Conservation (phyloP, 2,113 vertebrate genomes). For the Quiscalus mexicanus region DNA sequence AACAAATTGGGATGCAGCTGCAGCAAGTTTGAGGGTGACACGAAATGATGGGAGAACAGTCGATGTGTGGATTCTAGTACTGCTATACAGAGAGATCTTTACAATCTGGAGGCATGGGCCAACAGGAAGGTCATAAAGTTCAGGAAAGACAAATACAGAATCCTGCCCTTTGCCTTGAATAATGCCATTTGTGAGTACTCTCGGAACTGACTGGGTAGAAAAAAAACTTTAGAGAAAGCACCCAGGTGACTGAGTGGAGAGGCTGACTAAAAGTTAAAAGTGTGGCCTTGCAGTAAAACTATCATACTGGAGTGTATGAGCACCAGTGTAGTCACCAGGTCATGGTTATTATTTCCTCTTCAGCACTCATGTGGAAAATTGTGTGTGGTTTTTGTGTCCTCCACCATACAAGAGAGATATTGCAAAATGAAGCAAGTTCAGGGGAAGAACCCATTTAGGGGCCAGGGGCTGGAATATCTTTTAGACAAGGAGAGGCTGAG, state of each 20-base stretch:
- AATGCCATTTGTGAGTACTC: background rate
- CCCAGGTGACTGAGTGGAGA: background rate
- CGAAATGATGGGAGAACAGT: background rate
- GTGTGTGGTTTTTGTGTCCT: background rate
- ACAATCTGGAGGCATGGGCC: background rate
- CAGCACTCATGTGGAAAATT: background rate
- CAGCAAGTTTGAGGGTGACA: background rate
- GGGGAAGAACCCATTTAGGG: background rate
- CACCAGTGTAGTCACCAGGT: background rate
- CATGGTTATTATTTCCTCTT: background rate
- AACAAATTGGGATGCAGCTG: background rate
- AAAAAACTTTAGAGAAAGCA: background rate
- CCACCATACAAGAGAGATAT: background rate
- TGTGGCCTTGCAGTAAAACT: background rate
- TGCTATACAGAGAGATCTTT: background rate
- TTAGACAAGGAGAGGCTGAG: background rate
- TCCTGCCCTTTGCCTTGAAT: background rate
- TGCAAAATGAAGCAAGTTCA: background rate
- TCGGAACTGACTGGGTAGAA: background rate
- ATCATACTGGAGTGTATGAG: background rate
- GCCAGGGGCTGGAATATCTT: background rate
- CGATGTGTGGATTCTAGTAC: background rate
- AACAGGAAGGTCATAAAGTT: background rate
- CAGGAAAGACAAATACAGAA: background rate
- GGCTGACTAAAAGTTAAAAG: background rate